phyloP scores from a whole-genome alignment of 2,888 invertebrate species.

The Osmoderma eremita region DNA sequence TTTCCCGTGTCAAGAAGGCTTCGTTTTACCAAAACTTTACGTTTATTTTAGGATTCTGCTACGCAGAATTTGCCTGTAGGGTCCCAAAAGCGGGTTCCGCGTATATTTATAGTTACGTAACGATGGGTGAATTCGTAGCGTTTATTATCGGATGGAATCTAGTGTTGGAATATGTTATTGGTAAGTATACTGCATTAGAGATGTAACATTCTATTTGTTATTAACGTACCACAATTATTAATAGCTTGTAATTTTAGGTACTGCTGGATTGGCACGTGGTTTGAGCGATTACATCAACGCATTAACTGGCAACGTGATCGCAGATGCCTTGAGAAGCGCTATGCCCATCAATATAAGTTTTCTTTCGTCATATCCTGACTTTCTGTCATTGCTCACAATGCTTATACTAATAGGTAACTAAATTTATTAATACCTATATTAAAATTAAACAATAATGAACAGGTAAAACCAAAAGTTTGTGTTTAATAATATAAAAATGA shows the following conservation, averaged over 20 bases:
- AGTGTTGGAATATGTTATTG: conserved; percentile 88
- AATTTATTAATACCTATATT: background rate
- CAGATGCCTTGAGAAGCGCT: conserved; percentile 64
- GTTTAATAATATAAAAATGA: background rate
- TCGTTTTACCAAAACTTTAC: too few relatives aligned
- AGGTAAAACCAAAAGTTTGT: too few relatives aligned
- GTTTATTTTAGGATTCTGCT: conserved; percentile 77
- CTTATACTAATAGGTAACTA: conserved; percentile 65
- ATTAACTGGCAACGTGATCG: conserved; percentile 70
- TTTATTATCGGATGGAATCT: conserved; percentile 95
- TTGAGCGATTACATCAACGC: conserved; percentile 78
- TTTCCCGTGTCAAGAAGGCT: too few relatives aligned
- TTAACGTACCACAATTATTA: background rate
- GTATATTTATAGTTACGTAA: conserved; percentile 93
- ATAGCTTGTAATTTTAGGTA: conserved; percentile 66
- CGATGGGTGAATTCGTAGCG: conserved; percentile 90
- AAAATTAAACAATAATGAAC: too few relatives aligned
- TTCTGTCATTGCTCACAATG: conserved; percentile 75
- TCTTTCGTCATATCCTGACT: conserved; percentile 76
- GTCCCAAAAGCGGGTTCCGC: conserved; percentile 93
- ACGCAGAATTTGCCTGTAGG: conserved; percentile 90
- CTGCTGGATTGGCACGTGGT: conserved; percentile 80
- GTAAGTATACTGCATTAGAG: conserved; percentile 82
- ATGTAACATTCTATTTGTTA: background rate
- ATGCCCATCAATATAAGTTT: conserved; percentile 72